A percentile compares a stretch with the other conserved stretches of the same genome.
Conservation (phyloP, 2,113 vertebrate genomes). For the Ibidorhyncha struthersii region DNA sequence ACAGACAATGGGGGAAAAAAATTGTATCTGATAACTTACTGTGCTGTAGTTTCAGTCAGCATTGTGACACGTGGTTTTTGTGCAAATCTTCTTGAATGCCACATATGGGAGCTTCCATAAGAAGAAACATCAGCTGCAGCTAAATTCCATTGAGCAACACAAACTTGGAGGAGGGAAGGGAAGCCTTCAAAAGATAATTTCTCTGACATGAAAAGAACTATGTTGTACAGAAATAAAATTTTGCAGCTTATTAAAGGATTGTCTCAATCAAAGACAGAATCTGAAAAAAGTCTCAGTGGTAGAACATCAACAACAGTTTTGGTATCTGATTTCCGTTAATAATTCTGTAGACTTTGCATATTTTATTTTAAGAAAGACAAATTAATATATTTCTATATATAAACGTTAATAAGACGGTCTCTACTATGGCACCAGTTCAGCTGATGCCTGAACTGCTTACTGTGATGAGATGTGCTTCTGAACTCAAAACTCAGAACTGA, state of each 20-base stretch:
- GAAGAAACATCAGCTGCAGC: background rate
- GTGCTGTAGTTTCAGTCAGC: background rate
- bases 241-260: background rate
- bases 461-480: background rate
- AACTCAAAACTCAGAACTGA: background rate
- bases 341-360: background rate
- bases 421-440: background rate
- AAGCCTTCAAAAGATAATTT: background rate
- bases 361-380: background rate
- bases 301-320: background rate
- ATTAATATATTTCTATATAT: background rate
- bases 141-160: background rate
- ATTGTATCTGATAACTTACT: background rate
- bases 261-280: background rate
- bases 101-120: background rate
- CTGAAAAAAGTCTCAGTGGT: background rate
- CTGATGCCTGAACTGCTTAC: background rate
- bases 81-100: background rate
- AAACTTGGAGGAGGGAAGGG: background rate
- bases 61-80: rapidly evolving
- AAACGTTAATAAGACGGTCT: background rate
- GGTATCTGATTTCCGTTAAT: background rate
- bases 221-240: background rate
- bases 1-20: background rate
- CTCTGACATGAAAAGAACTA: background rate